phyloP scores from a whole-genome alignment of 2,888 invertebrate species.

The Nezara viridula region DNA sequence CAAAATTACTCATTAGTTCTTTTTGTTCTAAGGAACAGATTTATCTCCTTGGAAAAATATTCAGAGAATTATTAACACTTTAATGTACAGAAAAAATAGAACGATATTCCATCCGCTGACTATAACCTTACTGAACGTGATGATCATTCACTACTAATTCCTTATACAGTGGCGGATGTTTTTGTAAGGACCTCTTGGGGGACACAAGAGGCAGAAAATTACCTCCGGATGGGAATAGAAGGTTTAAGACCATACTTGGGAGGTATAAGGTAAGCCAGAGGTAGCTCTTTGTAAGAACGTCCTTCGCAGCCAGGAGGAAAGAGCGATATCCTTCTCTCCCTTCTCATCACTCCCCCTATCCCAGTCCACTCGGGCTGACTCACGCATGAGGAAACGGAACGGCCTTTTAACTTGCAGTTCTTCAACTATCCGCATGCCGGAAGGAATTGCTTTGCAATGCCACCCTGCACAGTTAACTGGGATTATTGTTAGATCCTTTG shows the following conservation, averaged over 20 bases:
- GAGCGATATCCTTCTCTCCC: slow-evolving; percentile 3
- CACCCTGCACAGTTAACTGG: neutral
- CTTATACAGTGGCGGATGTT: slow-evolving; percentile 12
- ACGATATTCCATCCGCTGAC: too few species aligned
- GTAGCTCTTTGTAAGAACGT: neutral
- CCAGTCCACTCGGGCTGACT: neutral
- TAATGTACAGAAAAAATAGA: too few species aligned
- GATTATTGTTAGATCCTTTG: neutral
- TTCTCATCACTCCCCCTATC: neutral
- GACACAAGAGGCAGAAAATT: neutral
- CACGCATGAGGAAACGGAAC: slow-evolving; percentile 31
- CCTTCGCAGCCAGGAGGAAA: neutral
- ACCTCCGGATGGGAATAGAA: neutral
- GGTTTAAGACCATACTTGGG: slow-evolving; percentile 24
- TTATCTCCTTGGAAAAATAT: too few species aligned
- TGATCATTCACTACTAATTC: neutral
- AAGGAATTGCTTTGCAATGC: neutral
- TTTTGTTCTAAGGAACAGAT: too few species aligned
- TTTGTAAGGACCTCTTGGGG: neutral
- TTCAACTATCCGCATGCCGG: slow-evolving; percentile 1
- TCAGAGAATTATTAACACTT: too few species aligned
- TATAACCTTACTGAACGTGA: too few species aligned
- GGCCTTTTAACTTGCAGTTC: slow-evolving; percentile 31
- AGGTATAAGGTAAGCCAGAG: slow-evolving; percentile 26
- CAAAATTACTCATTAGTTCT: too few species aligned